Base-by-base conservation (phyloP, 2,113 vertebrate genomes). In the Telmatochromis bifrenatus region DNA sequence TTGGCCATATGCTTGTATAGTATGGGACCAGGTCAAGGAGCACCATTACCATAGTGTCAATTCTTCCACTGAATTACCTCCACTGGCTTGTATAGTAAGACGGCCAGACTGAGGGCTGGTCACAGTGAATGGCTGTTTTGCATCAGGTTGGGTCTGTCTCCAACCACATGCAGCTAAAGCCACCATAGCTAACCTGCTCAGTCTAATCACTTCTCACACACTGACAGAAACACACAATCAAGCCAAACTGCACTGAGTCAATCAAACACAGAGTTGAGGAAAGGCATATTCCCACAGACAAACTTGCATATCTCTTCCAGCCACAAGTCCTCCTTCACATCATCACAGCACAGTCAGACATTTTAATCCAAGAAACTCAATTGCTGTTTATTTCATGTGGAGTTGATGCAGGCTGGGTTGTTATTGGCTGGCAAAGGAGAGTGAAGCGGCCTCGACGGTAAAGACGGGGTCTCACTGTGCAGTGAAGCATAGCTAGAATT, bases 161-260 rank as follows among this genome's bases (percentile, higher is more conserved):
- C 93, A 90, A 37, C 90, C 94, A 82, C 94, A 94, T 87, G 92
- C 88, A 47, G 94, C 91, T 94, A 92, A 95, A 95, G 91, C 93
- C 84, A 73, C 94, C 93, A 23, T 94, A 51, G 91, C 91, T 92
- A 94, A 94, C 91, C 89, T 88, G 92, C 93, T 94, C 91, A 89
- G 83, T 42, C 31, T 84, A 88, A 88, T 92, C 90, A 33, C 88
- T 60, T 21, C 83, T 23, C 87, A 70, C 92, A 68, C 77, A 33
- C 53, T 23, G 54, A 87, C 73, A 68, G 84, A 83, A 11, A 89
- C 84, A 17, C 73, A 83, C 53, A 82, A 23, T 65, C 58, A 47
- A 31, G 58, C 37, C 37, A 26, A 77, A 80, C 47, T 1, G 37
- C 35, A 47, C 31, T 19, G 75, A 89, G 58, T 54, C 47, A 86